A percentile compares a stretch with the other conserved stretches of the same genome.
Conservation (phyloP, 1,140 invertebrate genomes). For the Trichonephila clavipes region DNA sequence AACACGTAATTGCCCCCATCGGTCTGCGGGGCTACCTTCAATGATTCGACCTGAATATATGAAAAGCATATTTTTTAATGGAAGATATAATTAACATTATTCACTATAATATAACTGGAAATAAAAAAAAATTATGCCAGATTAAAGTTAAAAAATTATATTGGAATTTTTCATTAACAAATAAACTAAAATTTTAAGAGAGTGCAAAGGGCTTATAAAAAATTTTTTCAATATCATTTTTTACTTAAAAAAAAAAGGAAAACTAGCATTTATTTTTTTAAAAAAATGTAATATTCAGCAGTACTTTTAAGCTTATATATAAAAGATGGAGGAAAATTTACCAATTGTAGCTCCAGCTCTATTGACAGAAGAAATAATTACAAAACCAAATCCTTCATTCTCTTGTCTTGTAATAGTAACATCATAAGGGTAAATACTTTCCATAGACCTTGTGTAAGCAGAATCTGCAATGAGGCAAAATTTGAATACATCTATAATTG, state of each 20-base stretch:
- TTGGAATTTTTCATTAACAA: too few species aligned
- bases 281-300: too few species aligned
- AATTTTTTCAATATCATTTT: too few species aligned
- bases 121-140: too few species aligned
- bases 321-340: background rate
- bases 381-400: conserved; percentile 98
- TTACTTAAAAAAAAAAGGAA: too few species aligned
- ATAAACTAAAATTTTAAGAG: too few species aligned
- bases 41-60: conserved; percentile 87
- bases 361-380: conserved; percentile 97
- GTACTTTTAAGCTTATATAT: background rate
- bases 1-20: conserved; percentile 92
- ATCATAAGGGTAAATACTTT: conserved; percentile 86
- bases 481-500: background rate
- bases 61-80: too few species aligned
- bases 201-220: too few species aligned
- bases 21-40: conserved; percentile 95
- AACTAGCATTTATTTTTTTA: too few species aligned
- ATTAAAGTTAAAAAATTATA: too few species aligned
- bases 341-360: conserved; percentile 93
- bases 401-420: conserved; percentile 90
- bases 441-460: conserved; percentile 65
- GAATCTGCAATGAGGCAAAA: conserved; percentile 64
- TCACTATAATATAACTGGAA: too few species aligned
- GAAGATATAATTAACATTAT: too few species aligned